Conservation (phyloP, 1,140 invertebrate species). For the Callitettix versicolor region DNA sequence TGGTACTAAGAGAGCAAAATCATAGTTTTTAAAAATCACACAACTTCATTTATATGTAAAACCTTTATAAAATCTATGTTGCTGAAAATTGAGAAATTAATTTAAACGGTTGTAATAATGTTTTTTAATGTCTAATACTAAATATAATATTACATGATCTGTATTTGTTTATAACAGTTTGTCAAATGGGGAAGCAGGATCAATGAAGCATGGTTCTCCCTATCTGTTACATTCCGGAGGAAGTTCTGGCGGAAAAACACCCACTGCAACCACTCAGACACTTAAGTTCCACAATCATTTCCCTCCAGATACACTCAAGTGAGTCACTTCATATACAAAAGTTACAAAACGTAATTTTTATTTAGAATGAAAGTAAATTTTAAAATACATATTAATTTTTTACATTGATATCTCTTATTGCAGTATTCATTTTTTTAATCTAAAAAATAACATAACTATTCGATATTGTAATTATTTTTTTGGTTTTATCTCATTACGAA, state of each 20-base stretch:
- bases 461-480: no score
- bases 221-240: conserved; percentile 59
- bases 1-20: no score
- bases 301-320: conserved; percentile 70
- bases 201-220: conserved; percentile 60
- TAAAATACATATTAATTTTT: background rate
- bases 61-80: no score
- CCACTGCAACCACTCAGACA: conserved; percentile 50
- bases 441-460: background rate
- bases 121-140: no score
- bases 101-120: no score
- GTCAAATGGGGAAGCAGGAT: conserved; percentile 43
- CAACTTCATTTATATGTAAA: no score
- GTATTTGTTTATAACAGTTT: conserved; percentile 30
- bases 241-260: conserved; percentile 43
- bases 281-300: conserved; percentile 87
- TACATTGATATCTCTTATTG: background rate
- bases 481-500: no score
- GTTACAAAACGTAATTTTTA: background rate
- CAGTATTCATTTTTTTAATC: background rate
- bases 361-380: no score
- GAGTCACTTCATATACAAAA: conserved; percentile 30
- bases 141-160: no score
- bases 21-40: no score
- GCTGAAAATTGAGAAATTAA: no score